Conservation (phyloP, 2,888 invertebrate species). For the Loripinus fragilis region DNA sequence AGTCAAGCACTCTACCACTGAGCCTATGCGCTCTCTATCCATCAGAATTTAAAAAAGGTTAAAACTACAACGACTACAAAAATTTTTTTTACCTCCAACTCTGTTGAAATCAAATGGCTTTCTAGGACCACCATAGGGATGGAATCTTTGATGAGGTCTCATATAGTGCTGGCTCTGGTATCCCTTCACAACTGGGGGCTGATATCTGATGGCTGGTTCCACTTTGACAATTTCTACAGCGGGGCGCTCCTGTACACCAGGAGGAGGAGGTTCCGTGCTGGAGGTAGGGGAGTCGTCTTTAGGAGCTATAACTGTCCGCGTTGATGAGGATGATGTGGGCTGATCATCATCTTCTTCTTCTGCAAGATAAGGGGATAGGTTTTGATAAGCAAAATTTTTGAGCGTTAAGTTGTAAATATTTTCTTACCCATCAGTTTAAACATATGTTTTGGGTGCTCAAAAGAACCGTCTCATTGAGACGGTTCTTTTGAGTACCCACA, state of each 20-base stretch:
- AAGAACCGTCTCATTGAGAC: no score
- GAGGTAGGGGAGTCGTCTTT: constrained; percentile 54
- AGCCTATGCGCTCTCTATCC: no score
- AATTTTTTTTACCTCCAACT: constrained; percentile 73
- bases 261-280: constrained; percentile 45
- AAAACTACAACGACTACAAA: no score
- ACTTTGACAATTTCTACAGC: constrained; percentile 60
- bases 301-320: constrained; percentile 58
- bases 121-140: constrained; percentile 60
- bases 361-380: no score
- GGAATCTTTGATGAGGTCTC: constrained; percentile 47
- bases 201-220: constrained; percentile 21
- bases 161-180: constrained; percentile 30
- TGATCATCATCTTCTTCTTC: constrained; percentile 43
- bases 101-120: constrained; percentile 75
- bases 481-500: no score
- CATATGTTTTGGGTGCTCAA: no score
- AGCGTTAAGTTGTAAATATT: no score
- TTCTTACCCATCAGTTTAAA: no score
- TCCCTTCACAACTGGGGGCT: constrained; percentile 43
- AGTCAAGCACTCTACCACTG: no score
- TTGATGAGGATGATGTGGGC: constrained; percentile 41
- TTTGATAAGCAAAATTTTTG: no score
- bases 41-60: no score
- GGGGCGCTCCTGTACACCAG: constrained; percentile 45